These are phyloP conservation scores for Heliconius ethilla DNA, from an alignment of 2,888 invertebrate species.

Conservation along the genomic window DNA sequence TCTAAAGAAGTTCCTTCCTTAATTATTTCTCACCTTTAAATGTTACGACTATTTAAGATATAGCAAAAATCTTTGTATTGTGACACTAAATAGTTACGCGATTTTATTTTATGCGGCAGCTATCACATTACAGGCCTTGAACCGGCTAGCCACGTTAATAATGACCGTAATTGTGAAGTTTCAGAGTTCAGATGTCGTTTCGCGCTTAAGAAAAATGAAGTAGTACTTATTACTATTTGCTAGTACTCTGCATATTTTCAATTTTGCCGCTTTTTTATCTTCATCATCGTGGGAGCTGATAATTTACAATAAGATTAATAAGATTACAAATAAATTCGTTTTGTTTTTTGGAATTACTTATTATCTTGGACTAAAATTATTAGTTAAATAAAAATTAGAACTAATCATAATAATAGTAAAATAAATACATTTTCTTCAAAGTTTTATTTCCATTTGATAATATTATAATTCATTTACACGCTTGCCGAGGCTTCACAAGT, in stretches of 20 bases:
- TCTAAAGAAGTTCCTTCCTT: background rate
- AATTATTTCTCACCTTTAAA: background rate
- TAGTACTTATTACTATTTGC: background rate
- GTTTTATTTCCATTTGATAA: too few species aligned
- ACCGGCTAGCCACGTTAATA: constrained; percentile 1
- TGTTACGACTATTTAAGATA: background rate
- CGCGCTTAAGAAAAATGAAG: background rate
- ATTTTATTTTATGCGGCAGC: constrained; percentile 1
- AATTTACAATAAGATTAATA: background rate
- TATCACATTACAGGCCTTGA: background rate
- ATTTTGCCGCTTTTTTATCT: constrained; percentile 13
- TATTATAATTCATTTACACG: too few species aligned
- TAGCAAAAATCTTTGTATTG: background rate
- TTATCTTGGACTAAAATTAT: background rate
- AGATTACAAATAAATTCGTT: background rate
- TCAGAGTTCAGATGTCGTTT: constrained; percentile 6
- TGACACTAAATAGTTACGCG: background rate
- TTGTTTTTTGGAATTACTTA: background rate
- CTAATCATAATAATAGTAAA: background rate
- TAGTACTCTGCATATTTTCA: background rate
- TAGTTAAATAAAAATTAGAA: background rate
- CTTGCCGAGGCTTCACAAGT: too few species aligned
- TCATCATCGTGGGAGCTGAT: background rate
- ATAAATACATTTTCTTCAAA: background rate
- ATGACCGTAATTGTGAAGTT: constrained; percentile 9